Evolutionary conservation across 2,797 vertebrate species (phyloP).

Genomic region (Xenopus petersii): DNA sequence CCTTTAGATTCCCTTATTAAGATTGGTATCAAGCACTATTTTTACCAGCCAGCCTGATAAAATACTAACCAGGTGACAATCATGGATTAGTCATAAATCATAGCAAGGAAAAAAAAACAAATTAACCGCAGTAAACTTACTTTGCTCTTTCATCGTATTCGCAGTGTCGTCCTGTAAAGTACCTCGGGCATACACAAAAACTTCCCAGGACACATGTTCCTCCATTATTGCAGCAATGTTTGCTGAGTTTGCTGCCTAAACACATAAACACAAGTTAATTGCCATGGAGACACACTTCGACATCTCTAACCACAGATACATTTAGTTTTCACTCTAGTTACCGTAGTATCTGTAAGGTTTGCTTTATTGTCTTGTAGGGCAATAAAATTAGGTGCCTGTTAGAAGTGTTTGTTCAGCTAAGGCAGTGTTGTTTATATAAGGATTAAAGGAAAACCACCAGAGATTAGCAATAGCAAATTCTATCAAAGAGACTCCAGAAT

Average conservation of each 20-base stretch:
- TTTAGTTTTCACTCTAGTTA: slow-evolving; percentile 29
- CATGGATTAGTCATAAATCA: too few relatives aligned
- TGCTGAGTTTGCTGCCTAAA: slow-evolving; percentile 77
- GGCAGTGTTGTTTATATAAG: slow-evolving; percentile 59
- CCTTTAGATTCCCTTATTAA: too few relatives aligned
- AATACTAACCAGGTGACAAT: too few relatives aligned
- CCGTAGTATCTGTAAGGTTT: slow-evolving; percentile 34
- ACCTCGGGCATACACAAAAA: slow-evolving; percentile 83
- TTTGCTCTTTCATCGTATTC: slow-evolving; percentile 77
- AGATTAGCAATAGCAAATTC: slow-evolving; percentile 50
- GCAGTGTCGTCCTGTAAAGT: slow-evolving; percentile 84
- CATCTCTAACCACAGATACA: slow-evolving; percentile 30
- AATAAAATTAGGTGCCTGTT: slow-evolving; percentile 63
- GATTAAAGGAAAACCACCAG: slow-evolving; percentile 60
- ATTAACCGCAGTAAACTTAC: slow-evolving; percentile 58
- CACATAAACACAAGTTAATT: slow-evolving; percentile 18
- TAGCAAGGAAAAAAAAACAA: background rate
- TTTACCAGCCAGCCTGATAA: too few relatives aligned
- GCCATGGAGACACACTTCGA: slow-evolving; percentile 37
- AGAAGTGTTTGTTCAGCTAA: slow-evolving; percentile 60
- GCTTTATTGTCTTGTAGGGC: slow-evolving; percentile 55
- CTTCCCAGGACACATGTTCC: slow-evolving; percentile 94
- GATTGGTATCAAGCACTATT: too few relatives aligned
- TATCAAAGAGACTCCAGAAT: slow-evolving; percentile 41
- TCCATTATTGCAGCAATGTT: slow-evolving; percentile 88